Conservation (phyloP, 2,888 invertebrate genomes). For the Diadegma fenestrale region DNA sequence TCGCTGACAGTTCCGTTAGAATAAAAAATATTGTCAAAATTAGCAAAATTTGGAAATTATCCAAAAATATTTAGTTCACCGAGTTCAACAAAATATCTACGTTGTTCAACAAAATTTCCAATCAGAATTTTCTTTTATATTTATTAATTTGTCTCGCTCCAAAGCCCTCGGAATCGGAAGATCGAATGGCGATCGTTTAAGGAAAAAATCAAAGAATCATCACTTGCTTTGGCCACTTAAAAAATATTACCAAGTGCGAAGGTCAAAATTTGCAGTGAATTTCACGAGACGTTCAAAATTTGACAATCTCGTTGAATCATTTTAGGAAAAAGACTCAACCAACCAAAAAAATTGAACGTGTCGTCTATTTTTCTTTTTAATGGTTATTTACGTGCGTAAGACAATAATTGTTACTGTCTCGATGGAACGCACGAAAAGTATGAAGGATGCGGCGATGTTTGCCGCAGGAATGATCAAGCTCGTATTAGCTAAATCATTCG, state of each 20-base stretch:
- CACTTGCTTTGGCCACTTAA: too few relatives aligned
- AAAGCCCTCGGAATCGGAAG: neutral
- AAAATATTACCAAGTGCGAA: too few relatives aligned
- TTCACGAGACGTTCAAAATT: too few relatives aligned
- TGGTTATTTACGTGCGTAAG: too few relatives aligned
- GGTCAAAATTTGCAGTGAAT: too few relatives aligned
- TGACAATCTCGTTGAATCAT: neutral
- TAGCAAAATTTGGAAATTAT: too few relatives aligned
- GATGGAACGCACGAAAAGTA: slow-evolving; percentile 43
- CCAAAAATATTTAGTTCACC: too few relatives aligned
- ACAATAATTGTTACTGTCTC: slow-evolving; percentile 12
- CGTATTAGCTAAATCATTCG: slow-evolving; percentile 82
- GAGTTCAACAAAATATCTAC: too few relatives aligned
- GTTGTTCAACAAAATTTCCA: too few relatives aligned
- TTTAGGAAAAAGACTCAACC: too few relatives aligned
- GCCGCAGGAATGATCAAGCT: slow-evolving; percentile 82
- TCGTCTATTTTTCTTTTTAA: neutral
- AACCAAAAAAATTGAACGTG: neutral
- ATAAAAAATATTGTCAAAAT: too few relatives aligned
- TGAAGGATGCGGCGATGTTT: slow-evolving; percentile 71
- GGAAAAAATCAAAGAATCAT: neutral
- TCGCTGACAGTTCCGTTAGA: too few relatives aligned
- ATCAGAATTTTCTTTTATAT: neutral
- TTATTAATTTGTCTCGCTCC: neutral
- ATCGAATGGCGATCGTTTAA: neutral